Evolutionary conservation across 1,140 invertebrate species (phyloP).

Genomic region (Solen grandis): DNA sequence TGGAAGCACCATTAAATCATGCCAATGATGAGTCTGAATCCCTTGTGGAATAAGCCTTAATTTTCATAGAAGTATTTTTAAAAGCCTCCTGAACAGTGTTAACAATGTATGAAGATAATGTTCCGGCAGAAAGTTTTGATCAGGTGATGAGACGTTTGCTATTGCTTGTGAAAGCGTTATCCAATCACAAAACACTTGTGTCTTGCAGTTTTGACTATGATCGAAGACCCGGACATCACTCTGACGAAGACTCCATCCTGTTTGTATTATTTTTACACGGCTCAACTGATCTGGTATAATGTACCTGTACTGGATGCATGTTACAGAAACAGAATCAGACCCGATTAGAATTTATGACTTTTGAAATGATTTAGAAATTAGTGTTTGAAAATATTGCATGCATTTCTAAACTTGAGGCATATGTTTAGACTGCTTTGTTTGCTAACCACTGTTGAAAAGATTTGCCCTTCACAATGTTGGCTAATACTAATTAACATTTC

Average conservation of each 20-base stretch:
- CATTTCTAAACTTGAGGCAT: background rate
- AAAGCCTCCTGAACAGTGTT: conserved; percentile 15
- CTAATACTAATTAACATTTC: conserved; percentile 24
- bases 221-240: background rate
- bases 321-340: conserved; percentile 12
- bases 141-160: conserved; percentile 40
- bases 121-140: conserved; percentile 20
- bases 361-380: background rate
- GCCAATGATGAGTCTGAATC: conserved; percentile 32
- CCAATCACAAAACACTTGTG: conserved; percentile 6
- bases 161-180: conserved; percentile 29
- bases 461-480: conserved; percentile 6
- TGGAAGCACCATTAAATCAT: conserved; percentile 24
- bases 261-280: background rate
- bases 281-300: background rate
- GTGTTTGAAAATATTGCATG: background rate
- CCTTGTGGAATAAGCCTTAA: conserved; percentile 22
- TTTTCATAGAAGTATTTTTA: background rate
- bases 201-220: background rate
- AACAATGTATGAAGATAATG: conserved; percentile 19
- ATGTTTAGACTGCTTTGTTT: background rate
- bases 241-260: background rate
- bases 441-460: background rate
- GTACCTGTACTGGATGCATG: conserved; percentile 3
- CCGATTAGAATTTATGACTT: conserved; percentile 17